These are phyloP conservation scores for Drosophila busckii DNA, from an alignment of 1,140 invertebrate genomes.

Conservation along the genomic window DNA sequence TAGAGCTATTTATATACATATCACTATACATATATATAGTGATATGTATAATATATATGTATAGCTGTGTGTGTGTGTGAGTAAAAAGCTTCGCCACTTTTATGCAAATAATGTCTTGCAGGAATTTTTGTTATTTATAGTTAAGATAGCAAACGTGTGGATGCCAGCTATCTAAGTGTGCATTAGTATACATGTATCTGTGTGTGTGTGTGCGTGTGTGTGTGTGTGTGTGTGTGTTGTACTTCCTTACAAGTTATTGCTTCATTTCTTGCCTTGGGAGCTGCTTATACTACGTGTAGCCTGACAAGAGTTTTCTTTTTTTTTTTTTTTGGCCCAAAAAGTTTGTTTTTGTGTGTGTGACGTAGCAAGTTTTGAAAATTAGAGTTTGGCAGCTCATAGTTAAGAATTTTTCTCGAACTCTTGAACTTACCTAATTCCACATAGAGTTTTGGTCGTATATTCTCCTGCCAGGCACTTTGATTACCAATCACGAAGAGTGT, in stretches of 20 bases:
- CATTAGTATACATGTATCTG: slow-evolving; percentile 37
- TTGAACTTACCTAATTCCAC: slow-evolving; percentile 88
- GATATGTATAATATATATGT: slow-evolving; percentile 3
- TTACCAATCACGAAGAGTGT: slow-evolving; percentile 78
- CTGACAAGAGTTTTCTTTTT: no score
- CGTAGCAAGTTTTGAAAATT: no score
- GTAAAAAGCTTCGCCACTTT: slow-evolving; percentile 63
- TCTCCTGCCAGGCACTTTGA: slow-evolving; percentile 88
- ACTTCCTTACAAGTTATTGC: slow-evolving; percentile 61
- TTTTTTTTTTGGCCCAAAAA: no score
- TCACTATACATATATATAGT: background rate
- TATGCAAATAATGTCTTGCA: slow-evolving; percentile 76
- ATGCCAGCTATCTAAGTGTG: slow-evolving; percentile 66
- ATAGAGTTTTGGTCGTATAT: slow-evolving; percentile 91
- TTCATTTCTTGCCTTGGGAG: slow-evolving; percentile 67
- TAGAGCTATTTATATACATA: no score
- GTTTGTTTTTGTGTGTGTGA: slow-evolving; percentile 6
- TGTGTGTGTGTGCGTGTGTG: slow-evolving; percentile 4
- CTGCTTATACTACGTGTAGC: slow-evolving; percentile 25
- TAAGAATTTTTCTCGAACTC: slow-evolving; percentile 1
- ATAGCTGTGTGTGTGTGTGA: slow-evolving; percentile 9
- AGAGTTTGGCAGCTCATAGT: no score
- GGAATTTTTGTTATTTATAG: slow-evolving; percentile 77
- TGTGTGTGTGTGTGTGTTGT: slow-evolving; percentile 1
- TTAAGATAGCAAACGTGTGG: slow-evolving; percentile 74